Conservation (phyloP, 2,113 vertebrate species). For the Brachyhypopomus occidentalis region DNA sequence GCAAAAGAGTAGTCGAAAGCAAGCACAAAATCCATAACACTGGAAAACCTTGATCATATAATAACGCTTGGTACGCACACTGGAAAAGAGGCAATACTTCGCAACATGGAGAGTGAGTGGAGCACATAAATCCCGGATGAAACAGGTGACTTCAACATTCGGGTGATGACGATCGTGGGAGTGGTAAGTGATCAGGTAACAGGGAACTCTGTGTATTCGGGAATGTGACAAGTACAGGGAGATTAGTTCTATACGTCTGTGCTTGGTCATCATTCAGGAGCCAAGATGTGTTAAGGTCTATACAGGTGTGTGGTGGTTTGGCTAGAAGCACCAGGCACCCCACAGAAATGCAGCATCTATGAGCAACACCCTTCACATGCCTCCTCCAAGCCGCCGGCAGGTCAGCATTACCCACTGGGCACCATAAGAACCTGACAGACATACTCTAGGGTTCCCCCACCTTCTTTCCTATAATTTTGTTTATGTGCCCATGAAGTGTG, state of each 20-base stretch:
- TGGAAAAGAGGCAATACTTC: too few relatives aligned
- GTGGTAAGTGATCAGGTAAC: too few relatives aligned
- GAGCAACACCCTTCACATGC: background rate
- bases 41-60: too few relatives aligned
- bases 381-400: background rate
- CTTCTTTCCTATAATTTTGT: background rate
- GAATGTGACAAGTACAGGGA: too few relatives aligned
- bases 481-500: background rate
- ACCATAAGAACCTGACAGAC: background rate
- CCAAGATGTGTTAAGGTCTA: background rate
- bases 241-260: background rate
- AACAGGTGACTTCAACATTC: too few relatives aligned
- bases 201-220: too few relatives aligned
- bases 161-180: too few relatives aligned
- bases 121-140: too few relatives aligned
- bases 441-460: background rate
- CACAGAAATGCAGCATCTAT: background rate
- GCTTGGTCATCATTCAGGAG: background rate
- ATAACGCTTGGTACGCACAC: too few relatives aligned
- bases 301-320: background rate
- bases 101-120: too few relatives aligned
- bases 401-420: background rate
- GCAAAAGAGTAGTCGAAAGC: too few relatives aligned
- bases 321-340: background rate
- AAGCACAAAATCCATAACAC: too few relatives aligned